Percentiles rank a stretch among this genome's conserved stretches.
phyloP scores from a whole-genome alignment of 2,113 vertebrate genomes.

The Ahaetulla prasina region DNA sequence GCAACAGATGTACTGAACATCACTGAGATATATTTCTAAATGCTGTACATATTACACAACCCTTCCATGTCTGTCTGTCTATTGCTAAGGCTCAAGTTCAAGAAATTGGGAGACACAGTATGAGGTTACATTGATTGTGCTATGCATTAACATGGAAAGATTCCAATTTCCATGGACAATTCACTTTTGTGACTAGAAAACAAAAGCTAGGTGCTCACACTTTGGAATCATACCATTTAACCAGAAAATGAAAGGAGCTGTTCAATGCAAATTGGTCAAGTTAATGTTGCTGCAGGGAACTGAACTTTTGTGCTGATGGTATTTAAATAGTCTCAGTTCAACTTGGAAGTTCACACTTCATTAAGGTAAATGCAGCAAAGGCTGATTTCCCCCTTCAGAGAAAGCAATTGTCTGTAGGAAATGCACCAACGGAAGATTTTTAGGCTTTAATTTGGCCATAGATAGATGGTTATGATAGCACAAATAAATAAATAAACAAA shows the following conservation, averaged over 20 bases:
- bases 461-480: not conserved
- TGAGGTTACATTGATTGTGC: not conserved
- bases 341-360: conserved; percentile 27
- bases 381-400: conserved; percentile 2
- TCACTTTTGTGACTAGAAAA: not conserved
- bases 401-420: not conserved
- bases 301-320: conserved; percentile 22
- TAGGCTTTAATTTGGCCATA: not conserved
- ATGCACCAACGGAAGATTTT: not conserved
- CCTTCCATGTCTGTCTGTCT: not conserved
- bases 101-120: not conserved
- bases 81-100: not conserved
- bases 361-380: conserved; percentile 22
- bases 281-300: conserved; percentile 25
- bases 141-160: not conserved
- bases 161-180: not conserved
- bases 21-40: not conserved
- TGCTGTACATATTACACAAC: not conserved
- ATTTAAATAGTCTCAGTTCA: conserved; percentile 23
- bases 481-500: not conserved
- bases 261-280: conserved; percentile 21
- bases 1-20: not conserved
- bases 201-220: not conserved
- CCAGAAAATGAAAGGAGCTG: conserved; percentile 5
- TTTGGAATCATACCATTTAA: conserved; percentile 22